Evolutionary conservation across 2,797 vertebrate genomes (phyloP).

Genomic region (Eospalax fontanierii): DNA sequence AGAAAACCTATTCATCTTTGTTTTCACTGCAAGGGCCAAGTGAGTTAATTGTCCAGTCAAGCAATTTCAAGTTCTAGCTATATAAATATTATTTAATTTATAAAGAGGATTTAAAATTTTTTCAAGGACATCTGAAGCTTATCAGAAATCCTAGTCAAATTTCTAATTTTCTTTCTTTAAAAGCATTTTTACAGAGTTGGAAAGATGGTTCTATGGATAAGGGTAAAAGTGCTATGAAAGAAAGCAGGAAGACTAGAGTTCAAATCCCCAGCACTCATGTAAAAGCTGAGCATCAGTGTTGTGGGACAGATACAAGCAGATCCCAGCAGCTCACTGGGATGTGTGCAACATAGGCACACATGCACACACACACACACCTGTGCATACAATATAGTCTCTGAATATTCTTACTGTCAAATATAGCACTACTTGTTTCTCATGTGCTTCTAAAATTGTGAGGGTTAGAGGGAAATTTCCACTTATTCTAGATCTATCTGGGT

Average conservation of each 20-base stretch:
- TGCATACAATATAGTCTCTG: background rate
- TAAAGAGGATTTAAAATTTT: constrained; percentile 63
- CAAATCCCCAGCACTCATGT: background rate
- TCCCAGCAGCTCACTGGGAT: background rate
- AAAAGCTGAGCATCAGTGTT: background rate
- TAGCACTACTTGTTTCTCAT: constrained; percentile 42
- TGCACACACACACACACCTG: background rate
- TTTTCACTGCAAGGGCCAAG: constrained; percentile 67
- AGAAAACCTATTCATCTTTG: constrained; percentile 62
- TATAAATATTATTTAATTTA: constrained; percentile 22
- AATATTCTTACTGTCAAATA: constrained; percentile 45
- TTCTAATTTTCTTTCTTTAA: constrained; percentile 60
- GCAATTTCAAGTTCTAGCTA: constrained; percentile 60
- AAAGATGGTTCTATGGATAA: background rate
- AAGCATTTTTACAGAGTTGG: background rate
- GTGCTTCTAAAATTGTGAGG: constrained; percentile 56
- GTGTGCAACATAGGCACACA: background rate
- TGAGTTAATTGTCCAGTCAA: constrained; percentile 70
- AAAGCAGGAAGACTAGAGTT: background rate
- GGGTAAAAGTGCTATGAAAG: background rate
- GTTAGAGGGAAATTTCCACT: constrained; percentile 50
- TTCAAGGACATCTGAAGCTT: constrained; percentile 58
- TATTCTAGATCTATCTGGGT: constrained; percentile 41
- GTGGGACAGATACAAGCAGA: background rate
- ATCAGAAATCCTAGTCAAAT: constrained; percentile 65